Conservation (phyloP, 2,888 invertebrate species). For the Eurois occulta region DNA sequence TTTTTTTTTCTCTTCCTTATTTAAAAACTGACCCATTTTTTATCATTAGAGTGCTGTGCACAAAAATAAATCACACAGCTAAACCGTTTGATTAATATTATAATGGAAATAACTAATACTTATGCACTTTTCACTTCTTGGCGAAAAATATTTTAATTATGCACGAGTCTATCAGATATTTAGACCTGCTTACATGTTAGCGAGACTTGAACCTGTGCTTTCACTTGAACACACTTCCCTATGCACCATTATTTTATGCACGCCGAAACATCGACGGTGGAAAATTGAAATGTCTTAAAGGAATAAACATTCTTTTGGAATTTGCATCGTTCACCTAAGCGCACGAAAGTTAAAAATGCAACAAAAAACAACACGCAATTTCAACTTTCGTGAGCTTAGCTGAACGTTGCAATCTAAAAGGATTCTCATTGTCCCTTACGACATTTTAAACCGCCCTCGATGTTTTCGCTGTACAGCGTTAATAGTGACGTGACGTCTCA, state of each 20-base stretch:
- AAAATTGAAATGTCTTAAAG: background rate
- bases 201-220: background rate
- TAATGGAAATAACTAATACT: background rate
- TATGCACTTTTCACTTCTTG: background rate
- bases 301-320: no score
- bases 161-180: background rate
- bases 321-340: no score
- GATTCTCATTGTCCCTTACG: no score
- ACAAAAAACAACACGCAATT: no score
- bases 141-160: background rate
- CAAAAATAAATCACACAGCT: background rate
- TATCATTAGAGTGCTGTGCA: background rate
- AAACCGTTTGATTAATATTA: background rate
- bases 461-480: background rate
- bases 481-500: conserved; percentile 64
- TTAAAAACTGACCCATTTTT: background rate
- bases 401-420: no score
- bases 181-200: background rate
- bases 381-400: no score
- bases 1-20: background rate
- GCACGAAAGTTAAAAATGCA: no score
- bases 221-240: background rate
- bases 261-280: background rate
- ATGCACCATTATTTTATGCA: background rate
- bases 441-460: background rate